These are phyloP conservation scores for Anseranas semipalmata DNA, from an alignment of 2,113 vertebrate species.

Conservation along the genomic window DNA sequence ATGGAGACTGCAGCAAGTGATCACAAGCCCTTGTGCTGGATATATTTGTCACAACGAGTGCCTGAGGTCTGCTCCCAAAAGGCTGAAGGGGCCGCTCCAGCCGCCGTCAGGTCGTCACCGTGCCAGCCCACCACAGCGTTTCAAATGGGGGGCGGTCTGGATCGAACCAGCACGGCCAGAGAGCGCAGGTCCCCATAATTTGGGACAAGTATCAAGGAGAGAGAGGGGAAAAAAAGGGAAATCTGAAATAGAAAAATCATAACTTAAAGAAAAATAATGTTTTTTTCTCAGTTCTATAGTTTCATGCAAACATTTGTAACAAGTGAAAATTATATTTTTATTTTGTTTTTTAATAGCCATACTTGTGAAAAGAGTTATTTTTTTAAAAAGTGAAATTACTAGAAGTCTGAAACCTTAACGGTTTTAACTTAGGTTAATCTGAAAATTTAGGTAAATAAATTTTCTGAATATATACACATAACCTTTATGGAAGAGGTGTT, in stretches of 20 bases:
- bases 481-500: not conserved
- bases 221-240: not conserved
- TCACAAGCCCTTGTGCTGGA: not conserved
- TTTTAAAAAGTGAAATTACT: not conserved
- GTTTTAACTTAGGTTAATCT: not conserved
- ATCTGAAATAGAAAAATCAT: not conserved
- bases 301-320: not conserved
- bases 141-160: not conserved
- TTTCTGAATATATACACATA: not conserved
- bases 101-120: not conserved
- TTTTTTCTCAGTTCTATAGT: not conserved
- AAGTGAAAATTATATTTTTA: not conserved
- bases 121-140: not conserved
- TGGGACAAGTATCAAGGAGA: not conserved
- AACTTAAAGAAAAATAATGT: not conserved
- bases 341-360: not conserved
- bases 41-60: not conserved
- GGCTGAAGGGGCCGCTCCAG: not conserved
- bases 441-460: not conserved
- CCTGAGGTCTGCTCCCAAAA: not conserved
- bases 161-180: not conserved
- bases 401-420: not conserved
- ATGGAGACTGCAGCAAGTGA: not conserved
- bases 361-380: not conserved
- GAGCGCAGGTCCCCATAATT: not conserved